phyloP scores from a whole-genome alignment of 2,113 vertebrate genomes.

The Alethe diademata region DNA sequence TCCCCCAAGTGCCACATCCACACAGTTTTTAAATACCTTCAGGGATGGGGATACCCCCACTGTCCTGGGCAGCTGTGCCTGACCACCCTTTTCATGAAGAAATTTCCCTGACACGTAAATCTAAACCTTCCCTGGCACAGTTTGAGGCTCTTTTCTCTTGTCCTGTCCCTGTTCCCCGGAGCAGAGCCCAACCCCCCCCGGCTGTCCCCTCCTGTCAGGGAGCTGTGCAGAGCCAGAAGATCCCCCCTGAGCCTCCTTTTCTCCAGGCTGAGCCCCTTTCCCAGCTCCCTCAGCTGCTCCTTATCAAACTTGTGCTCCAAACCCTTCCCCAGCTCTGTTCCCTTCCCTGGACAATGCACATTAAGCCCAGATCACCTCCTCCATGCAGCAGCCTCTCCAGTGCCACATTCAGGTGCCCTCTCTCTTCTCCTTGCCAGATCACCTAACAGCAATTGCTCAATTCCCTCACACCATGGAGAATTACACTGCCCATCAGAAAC shows the following conservation, averaged over 20 bases:
- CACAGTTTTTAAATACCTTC: neutral
- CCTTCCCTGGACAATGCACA: neutral
- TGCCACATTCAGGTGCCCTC: rapidly evolving
- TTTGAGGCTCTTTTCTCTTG: rapidly evolving
- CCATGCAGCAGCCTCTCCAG: neutral
- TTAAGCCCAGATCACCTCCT: rapidly evolving
- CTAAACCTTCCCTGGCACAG: neutral
- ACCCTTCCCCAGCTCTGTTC: rapidly evolving
- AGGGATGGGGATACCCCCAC: too few relatives aligned
- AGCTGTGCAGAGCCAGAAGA: neutral
- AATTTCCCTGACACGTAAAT: rapidly evolving
- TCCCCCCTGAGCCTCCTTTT: neutral
- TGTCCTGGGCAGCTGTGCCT: neutral
- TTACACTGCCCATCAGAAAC: neutral
- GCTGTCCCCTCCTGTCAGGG: neutral
- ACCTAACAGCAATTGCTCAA: neutral
- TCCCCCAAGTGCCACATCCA: neutral
- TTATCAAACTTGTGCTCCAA: neutral
- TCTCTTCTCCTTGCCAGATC: neutral
- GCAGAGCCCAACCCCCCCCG: rapidly evolving
- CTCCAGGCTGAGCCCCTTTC: neutral
- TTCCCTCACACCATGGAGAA: neutral
- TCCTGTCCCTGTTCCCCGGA: neutral
- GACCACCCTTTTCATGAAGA: neutral
- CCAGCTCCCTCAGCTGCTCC: neutral